phyloP scores from a whole-genome alignment of 2,113 vertebrate genomes.

The Pelecanoides urinatrix region DNA sequence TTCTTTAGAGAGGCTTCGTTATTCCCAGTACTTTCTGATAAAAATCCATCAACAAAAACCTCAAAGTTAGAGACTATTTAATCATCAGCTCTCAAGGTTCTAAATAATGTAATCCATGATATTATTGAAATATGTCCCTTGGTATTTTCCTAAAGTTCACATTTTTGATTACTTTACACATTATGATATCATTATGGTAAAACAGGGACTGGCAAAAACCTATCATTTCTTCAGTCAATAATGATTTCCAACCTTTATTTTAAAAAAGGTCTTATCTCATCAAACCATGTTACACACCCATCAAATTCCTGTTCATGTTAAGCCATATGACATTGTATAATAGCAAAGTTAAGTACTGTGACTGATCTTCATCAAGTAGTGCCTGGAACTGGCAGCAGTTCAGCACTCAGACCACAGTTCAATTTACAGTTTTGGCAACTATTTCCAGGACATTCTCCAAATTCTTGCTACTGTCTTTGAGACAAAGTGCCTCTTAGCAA shows the following conservation, averaged over 20 bases:
- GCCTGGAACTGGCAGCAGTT: conserved; percentile 36
- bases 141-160: conserved; percentile 7
- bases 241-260: background rate
- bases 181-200: background rate
- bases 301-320: background rate
- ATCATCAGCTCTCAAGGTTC: background rate
- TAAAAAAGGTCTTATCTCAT: background rate
- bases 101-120: background rate
- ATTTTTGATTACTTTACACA: background rate
- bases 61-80: background rate
- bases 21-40: background rate
- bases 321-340: background rate
- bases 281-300: background rate
- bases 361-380: conserved; percentile 45
- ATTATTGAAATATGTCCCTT: background rate
- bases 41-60: background rate
- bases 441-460: conserved; percentile 39
- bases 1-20: background rate
- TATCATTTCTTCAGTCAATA: background rate
- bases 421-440: conserved; percentile 61
- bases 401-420: conserved; percentile 15
- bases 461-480: conserved; percentile 20
- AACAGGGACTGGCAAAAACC: background rate
- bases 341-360: conserved; percentile 16
- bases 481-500: conserved; percentile 47